Base-by-base conservation (phyloP, 2,113 vertebrate genomes). In the Pedionomus torquatus region DNA sequence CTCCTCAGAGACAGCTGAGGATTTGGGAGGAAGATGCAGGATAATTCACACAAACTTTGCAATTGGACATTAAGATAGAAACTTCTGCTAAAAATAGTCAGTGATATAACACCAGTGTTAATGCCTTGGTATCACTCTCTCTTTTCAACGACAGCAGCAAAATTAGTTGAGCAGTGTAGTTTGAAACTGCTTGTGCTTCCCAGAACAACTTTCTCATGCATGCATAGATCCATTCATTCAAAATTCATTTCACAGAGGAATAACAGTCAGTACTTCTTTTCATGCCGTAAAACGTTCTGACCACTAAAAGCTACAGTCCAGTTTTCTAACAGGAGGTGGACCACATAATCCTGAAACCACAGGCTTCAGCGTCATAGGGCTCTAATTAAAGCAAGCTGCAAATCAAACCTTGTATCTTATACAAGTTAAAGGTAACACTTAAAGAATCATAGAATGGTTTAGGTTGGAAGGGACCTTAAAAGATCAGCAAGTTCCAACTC, bases 71-170 rank as follows among this genome's bases (percentile, higher is more conserved):
- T 41, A 69, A 70, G 25, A 16, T 39, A 68, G 23, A 75, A 68
- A 55, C 15, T 71, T 81, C 46, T 55, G 31, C n/a, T 64, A 71
- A 64, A 83, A 92, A 63, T 3, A 90, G 46, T 7, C 55, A 35
- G 20, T 2, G 10, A 41, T 43, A 1, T 4, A 81, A 74, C 28
- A 76, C 4, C 49, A 58, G 4, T 0, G 1, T 37, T 72, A 31
- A 61, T 18, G 37, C 30, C 19, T 15, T 10, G 21, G 9, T 21
- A 81, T 17, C 26, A 44, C 39, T 33, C 28, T 17, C 17, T 63
- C 30, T 60, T 94, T 72, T 37, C 84, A 94, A 76, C 55, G 77
- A 17, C 61, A 82, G 48, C 30, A 76, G 20, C 15, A 92, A 84
- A 82, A 43, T 11, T 1, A 71, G 19, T 13, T 28, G 8, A 77